Conservation (phyloP, 2,113 vertebrate species). For the Serilophus lunatus region DNA sequence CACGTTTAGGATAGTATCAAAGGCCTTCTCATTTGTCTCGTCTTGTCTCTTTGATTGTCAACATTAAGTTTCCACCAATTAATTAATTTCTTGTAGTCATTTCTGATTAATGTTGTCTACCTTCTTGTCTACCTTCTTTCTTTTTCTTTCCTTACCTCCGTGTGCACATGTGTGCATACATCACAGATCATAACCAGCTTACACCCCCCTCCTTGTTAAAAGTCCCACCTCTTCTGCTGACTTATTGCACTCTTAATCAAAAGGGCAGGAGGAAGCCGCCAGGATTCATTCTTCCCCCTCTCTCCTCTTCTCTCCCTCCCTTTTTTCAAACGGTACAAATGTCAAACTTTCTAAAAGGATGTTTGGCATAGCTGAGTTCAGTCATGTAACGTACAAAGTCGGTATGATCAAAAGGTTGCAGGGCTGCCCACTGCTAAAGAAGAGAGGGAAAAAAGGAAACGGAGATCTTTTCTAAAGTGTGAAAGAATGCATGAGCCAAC, state of each 20-base stretch:
- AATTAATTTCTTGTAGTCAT: constrained; percentile 53
- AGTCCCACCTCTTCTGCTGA: constrained; percentile 74
- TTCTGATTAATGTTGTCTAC: constrained; percentile 64
- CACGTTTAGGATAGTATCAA: constrained; percentile 16
- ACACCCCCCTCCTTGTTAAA: constrained; percentile 65
- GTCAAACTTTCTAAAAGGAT: constrained; percentile 79
- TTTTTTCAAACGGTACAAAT: constrained; percentile 75
- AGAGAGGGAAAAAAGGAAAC: constrained; percentile 62
- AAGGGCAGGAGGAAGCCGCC: constrained; percentile 76
- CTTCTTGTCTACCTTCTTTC: constrained; percentile 62
- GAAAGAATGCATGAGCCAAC: constrained; percentile 62
- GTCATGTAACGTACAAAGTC: constrained; percentile 72
- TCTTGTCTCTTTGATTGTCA: constrained; percentile 53
- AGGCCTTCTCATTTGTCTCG: constrained; percentile 1
- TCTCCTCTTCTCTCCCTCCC: constrained; percentile 53
- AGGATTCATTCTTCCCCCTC: constrained; percentile 70
- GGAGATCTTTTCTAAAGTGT: constrained; percentile 69
- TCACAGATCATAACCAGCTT: constrained; percentile 62
- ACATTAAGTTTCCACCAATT: constrained; percentile 39
- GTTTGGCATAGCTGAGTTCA: constrained; percentile 78
- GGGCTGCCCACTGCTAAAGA: constrained; percentile 76
- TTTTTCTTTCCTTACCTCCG: neutral
- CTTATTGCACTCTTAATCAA: constrained; percentile 78
- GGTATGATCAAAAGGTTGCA: constrained; percentile 78
- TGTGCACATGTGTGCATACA: neutral